These are phyloP conservation scores for Clostera curtula DNA, from an alignment of 2,888 invertebrate species.

Conservation along the genomic window DNA sequence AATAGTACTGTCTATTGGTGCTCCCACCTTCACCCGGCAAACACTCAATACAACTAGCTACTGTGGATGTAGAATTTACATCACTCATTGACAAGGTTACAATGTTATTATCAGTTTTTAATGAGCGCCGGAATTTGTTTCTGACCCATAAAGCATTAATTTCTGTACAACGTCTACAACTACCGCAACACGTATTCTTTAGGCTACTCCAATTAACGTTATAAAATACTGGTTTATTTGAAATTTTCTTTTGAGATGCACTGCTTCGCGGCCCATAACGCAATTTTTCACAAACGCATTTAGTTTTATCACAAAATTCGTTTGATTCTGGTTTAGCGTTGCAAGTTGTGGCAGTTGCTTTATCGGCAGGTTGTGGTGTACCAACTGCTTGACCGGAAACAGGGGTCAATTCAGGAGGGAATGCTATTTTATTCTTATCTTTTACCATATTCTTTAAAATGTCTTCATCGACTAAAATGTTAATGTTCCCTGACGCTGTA, in stretches of 20 bases:
- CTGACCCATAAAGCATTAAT: neutral
- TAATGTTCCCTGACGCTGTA: slow-evolving; percentile 43
- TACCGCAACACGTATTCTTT: no score
- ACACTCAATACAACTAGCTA: no score
- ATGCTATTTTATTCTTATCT: slow-evolving; percentile 10
- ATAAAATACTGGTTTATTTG: neutral
- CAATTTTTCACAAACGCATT: slow-evolving; percentile 32
- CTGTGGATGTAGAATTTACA: no score
- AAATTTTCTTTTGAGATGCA: slow-evolving; percentile 2
- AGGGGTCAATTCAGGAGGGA: neutral
- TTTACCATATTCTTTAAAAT: slow-evolving; percentile 14
- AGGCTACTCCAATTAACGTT: neutral
- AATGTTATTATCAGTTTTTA: neutral
- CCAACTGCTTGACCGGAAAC: slow-evolving; percentile 16
- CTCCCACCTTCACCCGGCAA: no score
- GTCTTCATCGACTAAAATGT: slow-evolving; percentile 31
- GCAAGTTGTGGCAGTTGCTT: slow-evolving; percentile 32
- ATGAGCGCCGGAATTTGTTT: no score
- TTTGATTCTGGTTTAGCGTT: slow-evolving; percentile 20
- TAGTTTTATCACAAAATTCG: slow-evolving; percentile 24
- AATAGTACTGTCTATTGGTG: no score
- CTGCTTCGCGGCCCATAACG: slow-evolving; percentile 4
- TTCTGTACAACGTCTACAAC: no score
- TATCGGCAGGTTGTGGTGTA: slow-evolving; percentile 21
- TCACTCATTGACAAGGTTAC: neutral